Conservation (phyloP, 2,888 invertebrate species). For the Tethea ocularis region DNA sequence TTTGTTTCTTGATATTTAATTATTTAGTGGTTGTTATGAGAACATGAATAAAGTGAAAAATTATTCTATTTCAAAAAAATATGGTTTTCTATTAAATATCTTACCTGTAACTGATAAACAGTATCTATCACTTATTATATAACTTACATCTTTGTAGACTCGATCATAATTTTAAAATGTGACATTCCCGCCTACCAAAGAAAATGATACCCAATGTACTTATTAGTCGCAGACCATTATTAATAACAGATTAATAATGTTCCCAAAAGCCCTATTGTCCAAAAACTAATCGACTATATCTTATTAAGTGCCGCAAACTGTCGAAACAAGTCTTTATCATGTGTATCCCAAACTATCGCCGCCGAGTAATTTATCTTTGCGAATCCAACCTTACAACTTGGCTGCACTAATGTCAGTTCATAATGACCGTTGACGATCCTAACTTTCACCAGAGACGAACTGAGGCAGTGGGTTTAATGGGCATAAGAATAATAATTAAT, state of each 20-base stretch:
- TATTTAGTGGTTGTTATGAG: not conserved
- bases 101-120: no score
- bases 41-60: not conserved
- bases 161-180: no score
- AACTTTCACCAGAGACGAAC: not conserved
- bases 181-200: no score
- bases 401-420: constrained; percentile 1
- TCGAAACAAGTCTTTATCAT: constrained; percentile 3
- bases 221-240: not conserved
- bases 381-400: not conserved
- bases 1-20: not conserved
- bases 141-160: no score
- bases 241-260: not conserved
- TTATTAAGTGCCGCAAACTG: constrained; percentile 9
- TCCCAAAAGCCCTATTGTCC: not conserved
- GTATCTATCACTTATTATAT: no score
- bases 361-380: not conserved
- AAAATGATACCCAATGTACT: no score
- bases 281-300: constrained; percentile 4
- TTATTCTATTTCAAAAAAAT: no score
- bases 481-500: not conserved
- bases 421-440: not conserved
- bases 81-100: no score
- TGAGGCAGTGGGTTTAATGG: not conserved
- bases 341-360: not conserved